Percentiles rank a stretch among this genome's conserved stretches.
Conservation (phyloP, 2,888 invertebrate species). For the Adelphocoris suturalis region DNA sequence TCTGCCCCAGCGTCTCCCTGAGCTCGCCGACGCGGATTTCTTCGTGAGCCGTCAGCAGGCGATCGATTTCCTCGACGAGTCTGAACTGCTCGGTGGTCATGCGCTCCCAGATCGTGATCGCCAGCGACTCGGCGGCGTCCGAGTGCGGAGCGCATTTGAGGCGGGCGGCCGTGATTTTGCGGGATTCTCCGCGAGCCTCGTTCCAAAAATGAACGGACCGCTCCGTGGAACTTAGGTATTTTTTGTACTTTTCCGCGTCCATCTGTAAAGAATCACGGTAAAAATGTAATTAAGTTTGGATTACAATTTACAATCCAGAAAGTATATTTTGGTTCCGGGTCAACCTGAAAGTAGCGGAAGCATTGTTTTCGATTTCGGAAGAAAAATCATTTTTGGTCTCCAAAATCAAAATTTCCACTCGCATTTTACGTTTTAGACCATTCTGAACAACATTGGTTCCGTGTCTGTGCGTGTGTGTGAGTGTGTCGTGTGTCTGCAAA, state of each 20-base stretch:
- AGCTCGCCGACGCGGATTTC: constrained; percentile 21
- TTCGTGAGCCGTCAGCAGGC: constrained; percentile 31
- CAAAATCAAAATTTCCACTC: too few species aligned
- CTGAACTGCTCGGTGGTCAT: constrained; percentile 54
- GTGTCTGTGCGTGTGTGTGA: too few species aligned
- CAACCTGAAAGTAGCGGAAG: too few species aligned
- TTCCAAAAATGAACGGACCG: constrained; percentile 69
- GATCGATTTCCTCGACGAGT: constrained; percentile 34
- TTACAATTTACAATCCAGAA: too few species aligned
- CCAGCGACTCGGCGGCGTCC: constrained; percentile 57
- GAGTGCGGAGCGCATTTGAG: constrained; percentile 56
- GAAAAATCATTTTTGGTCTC: too few species aligned
- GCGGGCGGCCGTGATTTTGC: constrained; percentile 62
- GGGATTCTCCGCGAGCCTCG: constrained; percentile 44
- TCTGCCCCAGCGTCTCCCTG: constrained; percentile 41
- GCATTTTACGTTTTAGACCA: too few species aligned
- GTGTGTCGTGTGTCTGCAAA: too few species aligned
- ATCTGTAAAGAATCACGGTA: neutral
- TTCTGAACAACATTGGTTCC: too few species aligned
- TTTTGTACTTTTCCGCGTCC: neutral
- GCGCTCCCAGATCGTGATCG: constrained; percentile 60
- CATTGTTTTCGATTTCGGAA: too few species aligned
- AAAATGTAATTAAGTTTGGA: neutral
- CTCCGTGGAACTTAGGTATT: neutral
- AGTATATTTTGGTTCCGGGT: too few species aligned